Evolutionary conservation across 2,888 invertebrate genomes (phyloP).

Genomic region (Hipparchia semele): DNA sequence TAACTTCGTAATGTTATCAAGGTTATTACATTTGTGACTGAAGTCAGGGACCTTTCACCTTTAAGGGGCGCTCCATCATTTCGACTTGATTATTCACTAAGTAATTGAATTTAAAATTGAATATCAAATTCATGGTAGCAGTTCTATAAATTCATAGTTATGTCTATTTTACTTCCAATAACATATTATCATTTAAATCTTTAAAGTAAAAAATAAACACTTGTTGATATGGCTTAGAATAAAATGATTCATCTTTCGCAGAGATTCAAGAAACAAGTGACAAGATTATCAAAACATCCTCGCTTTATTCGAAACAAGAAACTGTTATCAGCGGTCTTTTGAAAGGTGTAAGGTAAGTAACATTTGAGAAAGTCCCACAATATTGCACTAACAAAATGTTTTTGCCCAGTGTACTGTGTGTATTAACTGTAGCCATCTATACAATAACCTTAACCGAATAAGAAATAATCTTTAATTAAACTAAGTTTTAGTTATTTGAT

Average conservation of each 20-base stretch:
- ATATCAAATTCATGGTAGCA: too few species aligned
- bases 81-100: too few species aligned
- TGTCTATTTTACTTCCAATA: too few species aligned
- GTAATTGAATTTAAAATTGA: too few species aligned
- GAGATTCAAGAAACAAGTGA: conserved; percentile 71
- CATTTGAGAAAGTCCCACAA: neutral
- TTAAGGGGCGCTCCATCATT: too few species aligned
- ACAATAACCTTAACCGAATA: neutral
- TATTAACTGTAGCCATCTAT: neutral
- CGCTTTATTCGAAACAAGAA: conserved; percentile 75
- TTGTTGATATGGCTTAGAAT: too few species aligned
- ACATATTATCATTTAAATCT: too few species aligned
- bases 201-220: too few species aligned
- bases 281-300: conserved; percentile 70
- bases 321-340: conserved; percentile 75
- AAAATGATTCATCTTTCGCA: conserved; percentile 43
- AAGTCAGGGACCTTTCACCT: too few species aligned
- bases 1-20: too few species aligned
- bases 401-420: neutral
- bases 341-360: conserved; percentile 78
- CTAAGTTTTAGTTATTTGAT: neutral
- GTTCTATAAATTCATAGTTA: too few species aligned
- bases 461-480: neutral
- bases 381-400: neutral
- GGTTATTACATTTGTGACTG: too few species aligned